Evolutionary conservation across 2,888 invertebrate species (phyloP).

Genomic region (Alsophila aescularia): DNA sequence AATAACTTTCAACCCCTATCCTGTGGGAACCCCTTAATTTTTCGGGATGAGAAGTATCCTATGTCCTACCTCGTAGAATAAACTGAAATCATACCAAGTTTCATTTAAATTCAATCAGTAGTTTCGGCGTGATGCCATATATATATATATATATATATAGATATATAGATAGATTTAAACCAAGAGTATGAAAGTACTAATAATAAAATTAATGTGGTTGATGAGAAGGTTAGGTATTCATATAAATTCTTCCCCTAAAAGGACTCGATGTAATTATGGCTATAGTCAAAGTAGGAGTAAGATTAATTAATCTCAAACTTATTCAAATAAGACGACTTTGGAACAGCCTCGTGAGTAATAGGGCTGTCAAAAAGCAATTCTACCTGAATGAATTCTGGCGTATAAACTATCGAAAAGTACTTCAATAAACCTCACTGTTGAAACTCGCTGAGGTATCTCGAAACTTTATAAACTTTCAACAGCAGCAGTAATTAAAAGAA

Average conservation of each 20-base stretch:
- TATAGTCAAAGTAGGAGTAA: neutral
- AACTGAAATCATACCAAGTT: too few species aligned
- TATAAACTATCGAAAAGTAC: conserved; percentile 32
- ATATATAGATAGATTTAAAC: too few species aligned
- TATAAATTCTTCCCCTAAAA: neutral
- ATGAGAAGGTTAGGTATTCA: too few species aligned
- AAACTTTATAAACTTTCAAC: conserved; percentile 27
- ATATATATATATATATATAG: too few species aligned
- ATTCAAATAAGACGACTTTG: neutral
- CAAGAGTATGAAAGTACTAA: too few species aligned
- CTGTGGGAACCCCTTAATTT: too few species aligned
- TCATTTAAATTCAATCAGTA: too few species aligned
- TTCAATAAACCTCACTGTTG: neutral
- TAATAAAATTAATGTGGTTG: too few species aligned
- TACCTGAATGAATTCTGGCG: conserved; percentile 27
- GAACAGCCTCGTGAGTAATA: conserved; percentile 15
- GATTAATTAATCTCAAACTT: neutral
- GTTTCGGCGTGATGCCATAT: too few species aligned
- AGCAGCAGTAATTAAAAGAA: conserved; percentile 21
- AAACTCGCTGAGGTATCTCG: conserved; percentile 26
- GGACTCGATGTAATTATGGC: neutral
- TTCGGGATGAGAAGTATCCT: too few species aligned
- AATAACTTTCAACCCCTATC: too few species aligned
- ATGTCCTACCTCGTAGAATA: too few species aligned
- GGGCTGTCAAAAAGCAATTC: conserved; percentile 26